Evolutionary conservation across 2,797 vertebrate genomes (phyloP).

Genomic region (Micrastur ruficollis): DNA sequence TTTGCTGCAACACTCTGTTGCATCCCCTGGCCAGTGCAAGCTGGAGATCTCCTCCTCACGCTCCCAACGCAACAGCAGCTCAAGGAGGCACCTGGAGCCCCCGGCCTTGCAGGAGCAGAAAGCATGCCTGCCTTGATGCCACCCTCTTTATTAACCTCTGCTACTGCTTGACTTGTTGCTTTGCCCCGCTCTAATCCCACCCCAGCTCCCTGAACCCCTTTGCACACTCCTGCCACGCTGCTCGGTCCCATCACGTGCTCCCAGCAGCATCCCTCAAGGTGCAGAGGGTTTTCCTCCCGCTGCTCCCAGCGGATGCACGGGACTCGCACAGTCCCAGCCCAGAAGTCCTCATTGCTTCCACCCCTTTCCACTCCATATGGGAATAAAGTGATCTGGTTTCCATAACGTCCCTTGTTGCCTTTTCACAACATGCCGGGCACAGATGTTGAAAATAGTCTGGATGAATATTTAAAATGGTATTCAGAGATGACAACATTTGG

Average conservation of each 20-base stretch:
- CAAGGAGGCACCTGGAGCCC: neutral
- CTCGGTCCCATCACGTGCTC: neutral
- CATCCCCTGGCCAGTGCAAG: fast-evolving
- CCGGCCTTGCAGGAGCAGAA: neutral
- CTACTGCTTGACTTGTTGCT: neutral
- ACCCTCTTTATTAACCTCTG: neutral
- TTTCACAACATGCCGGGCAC: conserved; percentile 50
- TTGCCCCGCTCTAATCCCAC: neutral
- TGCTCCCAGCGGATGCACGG: neutral
- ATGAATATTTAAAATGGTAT: conserved; percentile 65
- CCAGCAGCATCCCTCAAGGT: neutral
- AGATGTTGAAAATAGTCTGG: conserved; percentile 58
- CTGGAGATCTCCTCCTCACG: neutral
- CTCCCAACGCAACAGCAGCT: neutral
- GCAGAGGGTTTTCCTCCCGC: neutral
- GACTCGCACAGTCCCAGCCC: neutral
- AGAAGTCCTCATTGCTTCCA: neutral
- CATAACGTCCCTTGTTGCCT: conserved; percentile 35
- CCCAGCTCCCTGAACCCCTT: neutral
- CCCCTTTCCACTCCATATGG: neutral
- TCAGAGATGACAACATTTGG: conserved; percentile 67
- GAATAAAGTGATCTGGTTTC: conserved; percentile 57
- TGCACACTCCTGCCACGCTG: neutral
- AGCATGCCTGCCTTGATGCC: neutral
- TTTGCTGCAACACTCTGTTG: neutral